Conservation (phyloP, 2,888 invertebrate genomes). For the Lasius fuliginosus region DNA sequence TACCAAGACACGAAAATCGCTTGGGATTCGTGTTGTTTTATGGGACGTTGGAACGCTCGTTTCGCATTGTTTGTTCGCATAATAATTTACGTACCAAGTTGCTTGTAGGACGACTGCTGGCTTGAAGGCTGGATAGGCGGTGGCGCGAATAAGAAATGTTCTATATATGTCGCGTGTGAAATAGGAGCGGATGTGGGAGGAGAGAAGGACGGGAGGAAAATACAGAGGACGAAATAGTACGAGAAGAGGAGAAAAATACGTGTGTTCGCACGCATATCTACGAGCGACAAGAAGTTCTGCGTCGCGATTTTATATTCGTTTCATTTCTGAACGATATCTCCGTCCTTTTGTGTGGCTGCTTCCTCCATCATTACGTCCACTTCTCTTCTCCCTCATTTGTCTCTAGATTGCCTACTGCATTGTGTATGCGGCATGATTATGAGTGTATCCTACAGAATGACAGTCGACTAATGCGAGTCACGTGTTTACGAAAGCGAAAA, state of each 20-base stretch:
- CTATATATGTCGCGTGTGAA: slow-evolving; percentile 38
- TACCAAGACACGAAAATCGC: slow-evolving; percentile 58
- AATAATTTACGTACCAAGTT: slow-evolving; percentile 75
- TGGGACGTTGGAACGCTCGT: slow-evolving; percentile 66
- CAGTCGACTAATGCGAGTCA: neutral
- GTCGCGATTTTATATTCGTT: slow-evolving; percentile 29
- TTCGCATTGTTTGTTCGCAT: slow-evolving; percentile 76
- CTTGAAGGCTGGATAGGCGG: slow-evolving; percentile 37
- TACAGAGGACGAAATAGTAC: slow-evolving; percentile 6
- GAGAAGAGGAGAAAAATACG: slow-evolving; percentile 16
- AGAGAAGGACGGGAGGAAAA: slow-evolving; percentile 15
- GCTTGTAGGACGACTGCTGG: slow-evolving; percentile 63
- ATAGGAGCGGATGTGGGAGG: slow-evolving; percentile 30
- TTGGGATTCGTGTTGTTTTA: slow-evolving; percentile 70
- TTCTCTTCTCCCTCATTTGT: neutral
- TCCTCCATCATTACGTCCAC: slow-evolving; percentile 25
- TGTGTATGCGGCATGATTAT: neutral
- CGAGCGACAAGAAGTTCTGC: neutral
- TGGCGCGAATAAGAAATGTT: slow-evolving; percentile 51
- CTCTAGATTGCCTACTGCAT: neutral
- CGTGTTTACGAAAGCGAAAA: neutral
- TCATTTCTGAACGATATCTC: slow-evolving; percentile 50
- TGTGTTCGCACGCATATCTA: slow-evolving; percentile 1
- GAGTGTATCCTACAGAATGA: neutral
- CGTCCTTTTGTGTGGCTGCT: slow-evolving; percentile 30